These are phyloP conservation scores for Torymus aiolomorphi DNA, from an alignment of 2,888 invertebrate genomes.

Conservation along the genomic window DNA sequence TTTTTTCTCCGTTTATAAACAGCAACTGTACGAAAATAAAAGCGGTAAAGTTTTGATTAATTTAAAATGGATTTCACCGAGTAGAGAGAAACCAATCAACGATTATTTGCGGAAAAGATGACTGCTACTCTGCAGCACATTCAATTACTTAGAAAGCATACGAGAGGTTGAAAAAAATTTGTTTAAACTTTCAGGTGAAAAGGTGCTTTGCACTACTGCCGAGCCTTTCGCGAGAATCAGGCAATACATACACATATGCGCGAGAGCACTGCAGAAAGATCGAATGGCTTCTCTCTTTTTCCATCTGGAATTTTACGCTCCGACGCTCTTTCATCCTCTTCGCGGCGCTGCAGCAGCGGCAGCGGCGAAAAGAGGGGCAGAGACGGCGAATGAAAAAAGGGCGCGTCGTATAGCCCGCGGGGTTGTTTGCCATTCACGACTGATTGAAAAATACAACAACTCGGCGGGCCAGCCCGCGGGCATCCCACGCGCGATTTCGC, in stretches of 20 bases:
- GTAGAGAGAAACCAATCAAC: neutral
- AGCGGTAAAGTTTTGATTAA: too few species aligned
- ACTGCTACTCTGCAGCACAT: neutral
- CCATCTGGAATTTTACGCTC: constrained; percentile 34
- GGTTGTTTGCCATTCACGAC: constrained; percentile 41
- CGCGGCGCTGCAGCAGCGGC: neutral
- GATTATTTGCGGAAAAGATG: neutral
- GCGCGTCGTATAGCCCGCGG: neutral
- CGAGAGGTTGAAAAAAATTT: neutral
- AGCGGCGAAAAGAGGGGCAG: neutral
- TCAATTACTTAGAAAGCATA: constrained; percentile 9
- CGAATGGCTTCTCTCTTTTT: constrained; percentile 19
- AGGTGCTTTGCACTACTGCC: neutral
- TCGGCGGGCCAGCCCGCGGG: neutral
- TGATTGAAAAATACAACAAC: constrained; percentile 51
- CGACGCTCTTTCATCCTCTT: constrained; percentile 34
- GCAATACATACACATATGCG: neutral
- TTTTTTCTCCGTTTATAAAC: too few species aligned
- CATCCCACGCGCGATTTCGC: constrained; percentile 3
- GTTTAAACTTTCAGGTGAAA: constrained; percentile 30
- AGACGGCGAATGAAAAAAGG: constrained; percentile 1
- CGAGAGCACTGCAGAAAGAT: neutral
- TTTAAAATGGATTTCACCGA: too few species aligned
- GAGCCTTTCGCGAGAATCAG: neutral
- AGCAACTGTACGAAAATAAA: too few species aligned